A percentile compares a stretch with the other conserved stretches of the same genome.
These are phyloP conservation scores for Zaprionus taronus DNA, from an alignment of 1,140 invertebrate genomes.

Conservation along the genomic window DNA sequence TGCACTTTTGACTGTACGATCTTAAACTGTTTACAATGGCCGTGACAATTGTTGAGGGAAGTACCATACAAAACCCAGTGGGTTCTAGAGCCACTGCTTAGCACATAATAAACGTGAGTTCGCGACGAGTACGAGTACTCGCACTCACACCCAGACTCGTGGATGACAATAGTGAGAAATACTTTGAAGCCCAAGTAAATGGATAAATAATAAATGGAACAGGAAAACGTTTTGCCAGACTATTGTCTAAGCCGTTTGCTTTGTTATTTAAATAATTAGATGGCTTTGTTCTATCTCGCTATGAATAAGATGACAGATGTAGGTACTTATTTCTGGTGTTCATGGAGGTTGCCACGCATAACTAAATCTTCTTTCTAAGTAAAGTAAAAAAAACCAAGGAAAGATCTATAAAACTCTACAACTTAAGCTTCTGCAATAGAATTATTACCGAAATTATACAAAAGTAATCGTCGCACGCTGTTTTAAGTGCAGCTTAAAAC, in stretches of 20 bases:
- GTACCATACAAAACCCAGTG: conserved; percentile 48
- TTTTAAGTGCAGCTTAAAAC: background rate
- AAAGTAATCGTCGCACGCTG: background rate
- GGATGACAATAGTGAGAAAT: conserved; percentile 52
- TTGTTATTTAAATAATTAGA: conserved; percentile 52
- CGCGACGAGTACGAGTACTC: conserved; percentile 19
- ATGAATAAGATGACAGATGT: conserved; percentile 5
- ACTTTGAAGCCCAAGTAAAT: conserved; percentile 31
- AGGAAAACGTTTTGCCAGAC: conserved; percentile 38
- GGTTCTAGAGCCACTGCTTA: conserved; percentile 46
- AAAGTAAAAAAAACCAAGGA: background rate
- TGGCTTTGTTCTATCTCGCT: conserved; percentile 30
- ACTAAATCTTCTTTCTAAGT: background rate
- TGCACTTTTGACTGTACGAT: conserved; percentile 52
- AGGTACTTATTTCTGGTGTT: background rate
- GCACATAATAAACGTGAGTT: conserved; percentile 47
- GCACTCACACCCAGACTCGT: conserved; percentile 20
- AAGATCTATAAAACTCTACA: background rate
- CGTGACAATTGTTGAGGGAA: conserved; percentile 60
- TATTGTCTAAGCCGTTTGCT: conserved; percentile 50
- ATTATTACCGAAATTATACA: conserved; percentile 8
- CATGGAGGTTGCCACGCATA: background rate
- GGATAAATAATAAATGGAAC: conserved; percentile 31
- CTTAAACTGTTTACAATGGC: conserved; percentile 75
- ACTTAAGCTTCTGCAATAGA: background rate